Base-by-base conservation (phyloP, 2,113 vertebrate genomes). In the Athene noctua region DNA sequence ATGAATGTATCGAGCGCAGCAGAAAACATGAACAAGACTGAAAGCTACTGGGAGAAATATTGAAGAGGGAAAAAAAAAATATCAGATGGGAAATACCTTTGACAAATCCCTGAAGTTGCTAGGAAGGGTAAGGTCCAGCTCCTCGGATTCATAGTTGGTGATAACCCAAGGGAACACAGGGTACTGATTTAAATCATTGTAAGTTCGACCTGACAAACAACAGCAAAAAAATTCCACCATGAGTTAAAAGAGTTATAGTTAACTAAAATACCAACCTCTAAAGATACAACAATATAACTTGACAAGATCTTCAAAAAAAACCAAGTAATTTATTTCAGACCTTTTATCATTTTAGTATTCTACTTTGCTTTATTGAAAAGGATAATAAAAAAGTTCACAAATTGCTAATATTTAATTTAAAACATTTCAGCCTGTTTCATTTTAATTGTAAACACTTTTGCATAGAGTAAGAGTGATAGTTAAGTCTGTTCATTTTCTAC, bases 61-160 rank as follows among this genome's bases (percentile, higher is more conserved):
- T 55, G 22, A 55, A 58, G 38, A 58, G 49, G 55, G 42, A 85
- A 52, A 91, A 81, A 63, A 13, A 38, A 3, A 38, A 38, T 42
- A 67, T 70, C 30, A 90, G 40, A 65, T 75, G 46, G 75, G 38
- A 94, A 67, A 94, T 98, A 99, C 99, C 99, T 99, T 99, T 84
- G 99, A 99, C 81, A 99, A 98, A 98, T 99, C 99, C 98, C 99
- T 98, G 98, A 99, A 99, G 98, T 99, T 99, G 98, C 99, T 99
- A 61, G 99, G 99, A 96, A 99, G 98, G 29, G 99, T 99, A 89
- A 99, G 98, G 97, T 99, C 99, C 97, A 99, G 94, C 78, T 99
- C 99, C 87, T 99, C 99, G 14, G 99, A 99, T 71, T 99, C 99
- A 77, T 99, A 99, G 98, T 99, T 99, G 94, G 99, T 99, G 97